These are phyloP conservation scores for Axis porcinus DNA, from an alignment of 2,113 vertebrate genomes.

Conservation along the genomic window DNA sequence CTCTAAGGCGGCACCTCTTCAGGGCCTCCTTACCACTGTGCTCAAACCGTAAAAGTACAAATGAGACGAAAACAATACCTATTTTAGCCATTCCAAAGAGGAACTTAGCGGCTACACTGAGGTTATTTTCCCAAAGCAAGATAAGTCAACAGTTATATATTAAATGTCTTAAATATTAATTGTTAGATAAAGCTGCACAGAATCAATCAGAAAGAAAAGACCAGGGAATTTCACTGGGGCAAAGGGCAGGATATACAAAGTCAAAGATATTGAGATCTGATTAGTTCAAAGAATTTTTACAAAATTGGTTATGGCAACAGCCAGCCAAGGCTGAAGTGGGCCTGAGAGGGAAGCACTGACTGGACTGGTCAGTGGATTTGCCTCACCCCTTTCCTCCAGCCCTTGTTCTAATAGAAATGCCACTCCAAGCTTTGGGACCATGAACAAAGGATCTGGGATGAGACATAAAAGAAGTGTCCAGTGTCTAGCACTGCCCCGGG, in stretches of 20 bases:
- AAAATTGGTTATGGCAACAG: background rate
- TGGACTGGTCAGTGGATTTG: background rate
- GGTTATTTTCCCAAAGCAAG: slow-evolving; percentile 29
- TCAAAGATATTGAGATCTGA: slow-evolving; percentile 18
- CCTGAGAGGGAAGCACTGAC: background rate
- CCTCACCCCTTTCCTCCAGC: background rate
- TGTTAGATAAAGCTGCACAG: slow-evolving; percentile 24
- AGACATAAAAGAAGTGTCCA: background rate
- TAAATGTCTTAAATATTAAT: slow-evolving; percentile 45
- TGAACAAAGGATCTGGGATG: background rate
- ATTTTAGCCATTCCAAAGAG: background rate
- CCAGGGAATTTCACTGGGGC: background rate
- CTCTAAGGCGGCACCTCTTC: background rate
- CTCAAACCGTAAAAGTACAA: background rate
- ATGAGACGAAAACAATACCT: background rate
- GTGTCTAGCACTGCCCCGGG: background rate
- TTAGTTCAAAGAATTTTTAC: slow-evolving; percentile 26
- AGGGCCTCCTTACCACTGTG: background rate
- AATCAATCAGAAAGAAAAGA: slow-evolving; percentile 35
- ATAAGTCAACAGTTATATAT: background rate
- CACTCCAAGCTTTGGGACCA: background rate
- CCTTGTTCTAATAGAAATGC: background rate
- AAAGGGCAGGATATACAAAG: slow-evolving; percentile 17
- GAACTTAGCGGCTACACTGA: background rate
- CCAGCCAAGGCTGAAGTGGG: background rate